Conservation (phyloP, 92 coral and sea anemone species). For the Palythoa heliodiscus region DNA sequence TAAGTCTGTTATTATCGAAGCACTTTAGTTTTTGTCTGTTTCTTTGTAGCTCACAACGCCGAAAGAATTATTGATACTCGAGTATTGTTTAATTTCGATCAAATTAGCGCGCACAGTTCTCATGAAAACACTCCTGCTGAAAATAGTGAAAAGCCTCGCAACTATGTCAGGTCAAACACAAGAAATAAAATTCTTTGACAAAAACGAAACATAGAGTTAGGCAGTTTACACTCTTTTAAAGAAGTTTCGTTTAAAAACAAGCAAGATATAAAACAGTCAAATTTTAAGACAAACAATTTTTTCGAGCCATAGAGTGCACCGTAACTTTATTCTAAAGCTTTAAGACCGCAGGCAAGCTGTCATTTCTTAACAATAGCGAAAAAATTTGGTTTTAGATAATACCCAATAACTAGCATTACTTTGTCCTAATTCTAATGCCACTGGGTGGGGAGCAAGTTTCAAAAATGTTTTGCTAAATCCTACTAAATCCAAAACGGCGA, state of each 20-base stretch:
- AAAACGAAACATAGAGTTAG: constrained; percentile 3
- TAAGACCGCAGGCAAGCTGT: constrained; percentile 1
- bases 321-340: not conserved
- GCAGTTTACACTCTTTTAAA: constrained; percentile 8
- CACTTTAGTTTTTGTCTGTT: constrained; percentile 11
- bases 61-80: constrained; percentile 17
- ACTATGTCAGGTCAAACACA: constrained; percentile 28
- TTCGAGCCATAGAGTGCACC: not conserved
- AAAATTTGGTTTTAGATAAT: not conserved
- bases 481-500: not conserved
- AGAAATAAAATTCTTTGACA: constrained; percentile 35
- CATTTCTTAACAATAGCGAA: not conserved
- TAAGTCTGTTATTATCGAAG: constrained; percentile 17
- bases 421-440: not conserved
- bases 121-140: constrained; percentile 32
- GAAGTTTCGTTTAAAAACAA: constrained; percentile 27
- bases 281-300: constrained; percentile 20
- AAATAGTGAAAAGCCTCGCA: constrained; percentile 13
- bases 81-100: constrained; percentile 37
- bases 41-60: constrained; percentile 11
- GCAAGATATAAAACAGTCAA: not conserved
- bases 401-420: not conserved
- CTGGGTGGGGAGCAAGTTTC: not conserved
- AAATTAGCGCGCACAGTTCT: constrained; percentile 8
- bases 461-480: not conserved